phyloP scores from a whole-genome alignment of 2,113 vertebrate species.

The Bos indicus region DNA sequence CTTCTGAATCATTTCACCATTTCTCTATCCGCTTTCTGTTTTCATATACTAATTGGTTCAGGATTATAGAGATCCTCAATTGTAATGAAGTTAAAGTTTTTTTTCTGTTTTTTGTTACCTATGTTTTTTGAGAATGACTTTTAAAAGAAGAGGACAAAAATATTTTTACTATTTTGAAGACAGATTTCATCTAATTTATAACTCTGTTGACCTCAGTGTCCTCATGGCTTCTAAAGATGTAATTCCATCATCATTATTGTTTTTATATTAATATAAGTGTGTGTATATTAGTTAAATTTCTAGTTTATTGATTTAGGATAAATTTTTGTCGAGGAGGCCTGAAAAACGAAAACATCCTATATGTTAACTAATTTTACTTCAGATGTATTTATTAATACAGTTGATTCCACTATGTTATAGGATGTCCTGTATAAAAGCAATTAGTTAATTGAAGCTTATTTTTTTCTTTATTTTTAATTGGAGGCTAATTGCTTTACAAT shows the following conservation, averaged over 20 bases:
- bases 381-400: neutral
- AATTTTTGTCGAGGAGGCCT: neutral
- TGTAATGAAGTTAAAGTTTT: neutral
- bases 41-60: neutral
- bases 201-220: neutral
- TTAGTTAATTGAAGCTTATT: neutral
- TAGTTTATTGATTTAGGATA: neutral
- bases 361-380: slow-evolving; percentile 9
- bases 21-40: neutral
- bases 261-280: neutral
- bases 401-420: neutral
- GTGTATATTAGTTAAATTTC: neutral
- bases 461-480: neutral
- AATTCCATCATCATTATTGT: neutral
- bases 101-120: neutral
- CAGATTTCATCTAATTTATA: neutral
- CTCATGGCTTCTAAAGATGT: neutral
- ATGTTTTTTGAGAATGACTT: neutral
- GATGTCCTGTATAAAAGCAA: neutral
- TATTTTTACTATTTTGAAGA: neutral
- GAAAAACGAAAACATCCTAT: neutral
- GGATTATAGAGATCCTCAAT: neutral
- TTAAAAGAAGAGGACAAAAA: slow-evolving; percentile 2
- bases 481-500: neutral
- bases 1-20: neutral